Base-by-base conservation (phyloP, 2,797 vertebrate species). In the Crotalus adamanteus region DNA sequence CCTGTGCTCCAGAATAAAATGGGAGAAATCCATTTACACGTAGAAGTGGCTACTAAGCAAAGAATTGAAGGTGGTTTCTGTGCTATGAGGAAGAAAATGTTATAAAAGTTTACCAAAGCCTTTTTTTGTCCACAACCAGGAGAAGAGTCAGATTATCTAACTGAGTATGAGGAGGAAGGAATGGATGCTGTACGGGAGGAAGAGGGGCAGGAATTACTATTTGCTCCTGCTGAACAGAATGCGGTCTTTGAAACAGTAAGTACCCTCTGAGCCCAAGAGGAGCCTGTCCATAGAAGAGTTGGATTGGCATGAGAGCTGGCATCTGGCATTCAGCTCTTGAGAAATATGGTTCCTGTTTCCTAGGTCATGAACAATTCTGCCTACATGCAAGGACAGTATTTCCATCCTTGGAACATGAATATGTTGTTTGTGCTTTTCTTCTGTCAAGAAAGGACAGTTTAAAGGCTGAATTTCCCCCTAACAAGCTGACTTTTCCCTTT, bases 141-240 rank as follows among this genome's bases (percentile, higher is more conserved):
- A 12, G 99, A 99, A 92, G 98, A 99, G 94, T 99, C 99, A 0
- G 99, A 99, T 93, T 99, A 98, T 96, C 98, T 99, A 97, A 99
- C 98, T 0, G 99, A 99, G 95, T 98, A 98, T 0, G 99, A 99
- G 95, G 99, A 99, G 8, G 99, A 99, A 0, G 98, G 97, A 5
- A 98, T 97, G 0, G 98, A 99, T 94, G 98, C 97, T 2, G 97
- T 97, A 0, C 98, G 98, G 51, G 98, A 98, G 0, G 98, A 98
- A 91, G 98, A 96, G 98, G 14, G 98, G 97, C 73, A 93, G 59
- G 92, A 93, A 11, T 51, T 91, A 31, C 14, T 93, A 0, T 92
- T 98, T 6, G 97, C 96, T 78, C 98, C 90, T 4, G 97, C 97
- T 88, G 98, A 96, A 83, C 96, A 97, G 51, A 98, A 98, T 13